Conservation (phyloP, 2,888 invertebrate species). For the Heliconius charithonia region DNA sequence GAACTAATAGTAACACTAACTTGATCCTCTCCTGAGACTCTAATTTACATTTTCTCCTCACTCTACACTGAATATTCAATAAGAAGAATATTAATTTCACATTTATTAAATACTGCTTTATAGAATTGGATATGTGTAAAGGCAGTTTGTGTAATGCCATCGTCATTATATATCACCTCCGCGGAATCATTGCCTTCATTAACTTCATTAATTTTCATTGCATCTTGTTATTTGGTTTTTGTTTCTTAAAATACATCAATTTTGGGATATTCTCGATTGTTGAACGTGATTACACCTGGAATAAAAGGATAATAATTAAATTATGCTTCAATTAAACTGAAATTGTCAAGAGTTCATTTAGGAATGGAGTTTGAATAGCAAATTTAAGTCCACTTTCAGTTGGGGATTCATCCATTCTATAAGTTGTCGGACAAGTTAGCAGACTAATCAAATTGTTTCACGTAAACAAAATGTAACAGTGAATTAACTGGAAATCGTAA, state of each 20-base stretch:
- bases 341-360: constrained; percentile 37
- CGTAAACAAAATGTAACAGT: constrained; percentile 27
- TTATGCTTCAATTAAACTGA: constrained; percentile 36
- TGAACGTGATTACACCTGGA: constrained; percentile 57
- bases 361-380: constrained; percentile 32
- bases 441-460: constrained; percentile 28
- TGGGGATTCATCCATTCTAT: constrained; percentile 20
- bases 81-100: constrained; percentile 40
- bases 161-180: constrained; percentile 79
- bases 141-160: constrained; percentile 78
- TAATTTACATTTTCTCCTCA: constrained; percentile 52
- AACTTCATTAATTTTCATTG: constrained; percentile 50
- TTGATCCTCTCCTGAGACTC: constrained; percentile 59
- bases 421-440: constrained; percentile 36
- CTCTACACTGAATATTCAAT: constrained; percentile 47
- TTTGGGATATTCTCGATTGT: not conserved
- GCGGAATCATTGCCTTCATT: constrained; percentile 73
- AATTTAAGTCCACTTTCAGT: constrained; percentile 35
- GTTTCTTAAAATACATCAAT: constrained; percentile 40
- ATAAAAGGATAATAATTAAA: constrained; percentile 54
- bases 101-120: constrained; percentile 70
- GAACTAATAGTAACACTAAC: constrained; percentile 65
- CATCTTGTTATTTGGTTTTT: constrained; percentile 51
- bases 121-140: constrained; percentile 79
- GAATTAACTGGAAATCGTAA: constrained; percentile 24